Evolutionary conservation across 2,888 invertebrate species (phyloP).

Genomic region (Drosophila robusta): DNA sequence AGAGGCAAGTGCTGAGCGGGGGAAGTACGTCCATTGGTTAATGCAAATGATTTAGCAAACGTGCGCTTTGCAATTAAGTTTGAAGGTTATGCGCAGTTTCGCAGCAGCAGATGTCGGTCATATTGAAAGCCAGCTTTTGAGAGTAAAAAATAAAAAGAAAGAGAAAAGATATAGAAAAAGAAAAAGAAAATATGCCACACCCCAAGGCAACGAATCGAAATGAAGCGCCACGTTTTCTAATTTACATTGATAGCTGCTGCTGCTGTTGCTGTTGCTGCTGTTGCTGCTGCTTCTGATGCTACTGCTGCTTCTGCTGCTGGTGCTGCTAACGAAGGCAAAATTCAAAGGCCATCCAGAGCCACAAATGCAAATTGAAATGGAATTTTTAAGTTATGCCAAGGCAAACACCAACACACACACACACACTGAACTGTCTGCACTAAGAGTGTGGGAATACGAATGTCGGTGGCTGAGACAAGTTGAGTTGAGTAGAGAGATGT

Average conservation of each 20-base stretch:
- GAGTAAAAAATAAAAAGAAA: conserved; percentile 8
- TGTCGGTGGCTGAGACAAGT: conserved; percentile 25
- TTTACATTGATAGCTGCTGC: conserved; percentile 74
- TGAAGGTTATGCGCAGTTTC: conserved; percentile 64
- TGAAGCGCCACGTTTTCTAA: conserved; percentile 68
- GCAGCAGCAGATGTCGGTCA: conserved; percentile 27
- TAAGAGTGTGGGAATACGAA: conserved; percentile 3
- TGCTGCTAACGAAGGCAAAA: conserved; percentile 62
- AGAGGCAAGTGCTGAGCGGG: not conserved
- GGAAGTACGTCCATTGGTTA: conserved; percentile 52
- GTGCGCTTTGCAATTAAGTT: conserved; percentile 72
- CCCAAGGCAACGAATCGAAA: conserved; percentile 70
- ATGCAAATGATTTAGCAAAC: conserved; percentile 74
- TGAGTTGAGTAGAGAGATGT: conserved; percentile 11
- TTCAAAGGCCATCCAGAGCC: conserved; percentile 66
- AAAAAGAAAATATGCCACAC: conserved; percentile 31
- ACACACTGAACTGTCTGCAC: not conserved
- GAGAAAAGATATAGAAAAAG: conserved; percentile 17
- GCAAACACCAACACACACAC: conserved; percentile 44
- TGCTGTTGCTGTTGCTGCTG: conserved; percentile 27
- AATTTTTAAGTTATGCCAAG: conserved; percentile 78
- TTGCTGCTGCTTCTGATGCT: conserved; percentile 6
- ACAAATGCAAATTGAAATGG: conserved; percentile 75
- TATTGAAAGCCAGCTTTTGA: conserved; percentile 50
- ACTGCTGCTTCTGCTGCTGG: conserved; percentile 25